A percentile compares a stretch with the other conserved stretches of the same genome.
These are phyloP conservation scores for Choloepus didactylus DNA, from an alignment of 2,797 vertebrate species.

Conservation along the genomic window DNA sequence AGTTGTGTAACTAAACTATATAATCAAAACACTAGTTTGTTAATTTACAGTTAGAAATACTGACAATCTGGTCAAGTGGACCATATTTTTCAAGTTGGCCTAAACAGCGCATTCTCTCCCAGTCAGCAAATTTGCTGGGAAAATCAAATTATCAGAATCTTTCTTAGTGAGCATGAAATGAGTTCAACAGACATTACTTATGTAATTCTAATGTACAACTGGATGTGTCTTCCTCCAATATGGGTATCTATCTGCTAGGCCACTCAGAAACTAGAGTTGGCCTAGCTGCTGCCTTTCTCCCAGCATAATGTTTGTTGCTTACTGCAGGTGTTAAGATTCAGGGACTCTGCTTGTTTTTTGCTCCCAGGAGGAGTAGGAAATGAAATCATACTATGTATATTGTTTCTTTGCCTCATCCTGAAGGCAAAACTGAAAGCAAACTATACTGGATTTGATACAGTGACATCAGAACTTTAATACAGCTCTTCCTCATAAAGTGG, in stretches of 20 bases:
- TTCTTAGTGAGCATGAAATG: not conserved
- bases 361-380: not conserved
- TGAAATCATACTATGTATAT: not conserved
- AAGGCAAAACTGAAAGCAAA: slow-evolving; percentile 16
- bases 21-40: not conserved
- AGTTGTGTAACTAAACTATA: not conserved
- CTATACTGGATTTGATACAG: not conserved
- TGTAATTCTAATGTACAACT: not conserved
- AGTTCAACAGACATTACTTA: not conserved
- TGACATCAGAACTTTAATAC: not conserved
- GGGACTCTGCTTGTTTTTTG: not conserved
- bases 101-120: not conserved
- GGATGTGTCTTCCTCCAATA: not conserved
- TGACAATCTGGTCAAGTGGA: not conserved
- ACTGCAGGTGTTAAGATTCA: not conserved
- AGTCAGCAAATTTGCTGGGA: not conserved
- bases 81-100: not conserved
- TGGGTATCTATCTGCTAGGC: not conserved
- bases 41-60: slow-evolving; percentile 26
- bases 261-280: not conserved
- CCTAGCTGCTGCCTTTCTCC: not conserved
- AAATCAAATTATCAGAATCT: slow-evolving; percentile 45
- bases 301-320: not conserved
- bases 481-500: not conserved
- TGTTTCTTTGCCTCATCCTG: not conserved